Evolutionary conservation across 1,140 invertebrate genomes (phyloP).

Genomic region (Heterodera carotae): DNA sequence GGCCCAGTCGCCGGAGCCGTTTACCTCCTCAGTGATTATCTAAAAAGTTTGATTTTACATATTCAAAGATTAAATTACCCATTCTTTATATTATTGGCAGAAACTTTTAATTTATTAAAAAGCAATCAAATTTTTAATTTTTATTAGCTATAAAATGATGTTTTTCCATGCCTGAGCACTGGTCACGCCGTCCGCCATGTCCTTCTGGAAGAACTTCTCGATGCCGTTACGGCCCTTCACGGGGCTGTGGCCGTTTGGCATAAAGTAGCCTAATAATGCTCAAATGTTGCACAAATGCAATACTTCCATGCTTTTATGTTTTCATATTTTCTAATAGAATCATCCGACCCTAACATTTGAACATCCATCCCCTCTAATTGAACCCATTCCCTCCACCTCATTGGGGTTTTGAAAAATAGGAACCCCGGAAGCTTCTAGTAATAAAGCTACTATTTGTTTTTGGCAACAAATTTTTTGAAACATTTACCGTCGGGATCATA

Average conservation of each 20-base stretch:
- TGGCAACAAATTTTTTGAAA: neutral
- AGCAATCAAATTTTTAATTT: neutral
- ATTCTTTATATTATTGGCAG: too few species aligned
- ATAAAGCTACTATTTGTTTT: neutral
- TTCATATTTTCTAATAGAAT: too few species aligned
- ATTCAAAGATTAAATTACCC: neutral
- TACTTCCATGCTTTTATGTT: too few species aligned
- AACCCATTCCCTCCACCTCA: too few species aligned
- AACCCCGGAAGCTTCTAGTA: neutral
- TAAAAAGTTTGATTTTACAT: constrained; percentile 21
- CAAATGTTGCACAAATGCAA: too few species aligned
- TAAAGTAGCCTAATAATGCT: constrained; percentile 59
- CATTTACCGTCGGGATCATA: constrained; percentile 59
- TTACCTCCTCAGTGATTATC: constrained; percentile 65
- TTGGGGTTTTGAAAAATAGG: too few species aligned
- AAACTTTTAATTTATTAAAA: too few species aligned
- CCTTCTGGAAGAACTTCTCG: constrained; percentile 61
- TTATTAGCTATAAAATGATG: neutral
- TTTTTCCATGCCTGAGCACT: constrained; percentile 42
- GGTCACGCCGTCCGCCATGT: constrained; percentile 63
- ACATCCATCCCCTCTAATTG: too few species aligned
- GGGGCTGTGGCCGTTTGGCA: constrained; percentile 62
- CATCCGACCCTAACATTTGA: too few species aligned
- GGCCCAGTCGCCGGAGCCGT: constrained; percentile 64
- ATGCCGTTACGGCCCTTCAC: constrained; percentile 63